Conservation (phyloP, 2,888 invertebrate species). For the Rhopalosiphum nymphaeae region DNA sequence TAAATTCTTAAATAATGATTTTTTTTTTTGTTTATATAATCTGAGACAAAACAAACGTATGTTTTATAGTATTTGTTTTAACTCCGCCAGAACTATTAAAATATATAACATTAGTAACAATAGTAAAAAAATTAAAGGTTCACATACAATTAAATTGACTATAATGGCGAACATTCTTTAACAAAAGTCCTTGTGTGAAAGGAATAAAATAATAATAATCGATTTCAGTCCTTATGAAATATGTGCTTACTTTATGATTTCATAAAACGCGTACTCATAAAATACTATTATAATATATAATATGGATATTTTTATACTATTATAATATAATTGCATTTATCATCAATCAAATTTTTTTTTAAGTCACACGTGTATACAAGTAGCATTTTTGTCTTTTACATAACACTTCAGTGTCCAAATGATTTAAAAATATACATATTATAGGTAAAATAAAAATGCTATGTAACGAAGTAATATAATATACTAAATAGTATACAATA, state of each 20-base stretch:
- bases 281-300: background rate
- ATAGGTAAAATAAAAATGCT: background rate
- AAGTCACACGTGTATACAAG: background rate
- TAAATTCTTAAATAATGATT: background rate
- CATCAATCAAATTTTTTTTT: background rate
- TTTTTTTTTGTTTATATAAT: slow-evolving; percentile 29
- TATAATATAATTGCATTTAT: background rate
- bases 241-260: slow-evolving; percentile 9
- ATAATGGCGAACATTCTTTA: slow-evolving; percentile 7
- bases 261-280: background rate
- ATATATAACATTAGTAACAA: background rate
- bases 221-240: background rate
- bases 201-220: background rate
- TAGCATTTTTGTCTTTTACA: background rate
- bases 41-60: slow-evolving; percentile 24
- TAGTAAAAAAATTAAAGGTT: background rate
- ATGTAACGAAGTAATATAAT: background rate
- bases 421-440: background rate
- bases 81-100: background rate
- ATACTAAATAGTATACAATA: too few species aligned
- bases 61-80: background rate
- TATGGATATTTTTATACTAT: background rate
- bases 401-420: background rate
- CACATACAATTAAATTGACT: background rate
- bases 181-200: background rate